Evolutionary conservation across 2,113 vertebrate genomes (phyloP), one percentile per base, ranked within the genome.

Genomic region (Clarias magur): DNA sequence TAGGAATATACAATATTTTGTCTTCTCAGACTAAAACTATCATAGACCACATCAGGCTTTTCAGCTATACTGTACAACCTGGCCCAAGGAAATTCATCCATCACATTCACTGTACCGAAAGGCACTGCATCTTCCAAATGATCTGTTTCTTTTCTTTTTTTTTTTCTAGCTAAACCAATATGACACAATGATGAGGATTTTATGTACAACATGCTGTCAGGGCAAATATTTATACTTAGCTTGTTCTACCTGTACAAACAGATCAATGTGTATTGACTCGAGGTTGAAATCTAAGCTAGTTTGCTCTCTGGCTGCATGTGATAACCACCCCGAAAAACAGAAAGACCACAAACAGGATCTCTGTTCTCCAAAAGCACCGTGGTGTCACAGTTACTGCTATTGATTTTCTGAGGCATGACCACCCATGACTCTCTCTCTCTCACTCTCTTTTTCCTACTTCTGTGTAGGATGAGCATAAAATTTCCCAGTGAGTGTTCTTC

Each of bases 251-350:
- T 91, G 92, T 88, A 92, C 89, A 91, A 93, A 86, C 89, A 91
- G 89, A 92, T 93, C 88, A 88, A 94, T 95, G 91, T 92, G 93
- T 94, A 93, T 94, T 93, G 92, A 92, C 92, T 91, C 88, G 89
- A 88, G 91, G 91, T 90, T 88, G 88, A 94, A 94, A 93, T 70
- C 88, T 91, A 93, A 93, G 92, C 90, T 90, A 91, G 90, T 88
- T 88, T 89, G 79, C 89, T 76, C 83, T 85, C 84, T 88, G 76
- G 21, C 56, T 75, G 84, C 88, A 91, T 92, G 89, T 91, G 88
- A 90, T 92, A 92, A 91, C 87, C 80, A 88, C 88, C 63, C 84
- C 56, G 80, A 48, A 84, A 59, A 84, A 59, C 38, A 85, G 82
- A 87, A 91, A 56, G 63, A 86, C 85, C 82, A 68, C 88, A 90